Conservation (phyloP, 92 coral and sea anemone genomes). For the Siderastrea siderea region DNA sequence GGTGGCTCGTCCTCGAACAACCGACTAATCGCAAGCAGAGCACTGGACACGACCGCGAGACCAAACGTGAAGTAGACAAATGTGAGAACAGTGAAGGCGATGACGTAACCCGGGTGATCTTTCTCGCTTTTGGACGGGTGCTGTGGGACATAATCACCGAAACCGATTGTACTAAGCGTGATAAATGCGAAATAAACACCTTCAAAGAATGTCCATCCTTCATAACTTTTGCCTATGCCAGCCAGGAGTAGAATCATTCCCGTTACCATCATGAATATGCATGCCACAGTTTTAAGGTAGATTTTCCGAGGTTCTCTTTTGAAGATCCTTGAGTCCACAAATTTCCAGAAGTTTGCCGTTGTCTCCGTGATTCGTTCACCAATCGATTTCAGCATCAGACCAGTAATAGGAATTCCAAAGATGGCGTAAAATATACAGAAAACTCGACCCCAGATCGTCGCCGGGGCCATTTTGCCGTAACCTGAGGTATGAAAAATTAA, state of each 20-base stretch:
- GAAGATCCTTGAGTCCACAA: slow-evolving; percentile 80
- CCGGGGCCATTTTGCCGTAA: slow-evolving; percentile 98
- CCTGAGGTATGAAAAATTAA: slow-evolving; percentile 50
- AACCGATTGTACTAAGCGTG: slow-evolving; percentile 97
- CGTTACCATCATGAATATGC: slow-evolving; percentile 85
- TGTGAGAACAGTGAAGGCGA: slow-evolving; percentile 93
- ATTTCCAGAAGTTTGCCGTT: slow-evolving; percentile 82
- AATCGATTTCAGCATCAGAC: slow-evolving; percentile 98
- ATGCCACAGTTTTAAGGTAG: slow-evolving; percentile 87
- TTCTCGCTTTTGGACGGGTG: slow-evolving; percentile 88
- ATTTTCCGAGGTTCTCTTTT: slow-evolving; percentile 85
- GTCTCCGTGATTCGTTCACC: slow-evolving; percentile 97
- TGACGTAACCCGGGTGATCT: slow-evolving; percentile 92
- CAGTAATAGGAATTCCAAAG: slow-evolving; percentile 98
- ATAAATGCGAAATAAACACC: slow-evolving; percentile 98
- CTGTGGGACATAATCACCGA: slow-evolving; percentile 96
- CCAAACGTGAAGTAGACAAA: slow-evolving; percentile 98
- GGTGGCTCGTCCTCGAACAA: slow-evolving; percentile 98
- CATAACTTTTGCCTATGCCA: slow-evolving; percentile 90
- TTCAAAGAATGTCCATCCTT: slow-evolving; percentile 99
- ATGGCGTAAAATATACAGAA: slow-evolving; percentile 98
- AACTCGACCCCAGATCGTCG: slow-evolving; percentile 93
- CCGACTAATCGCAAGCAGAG: slow-evolving; percentile 97
- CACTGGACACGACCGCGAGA: slow-evolving; percentile 97
- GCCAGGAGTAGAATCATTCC: slow-evolving; percentile 87